A percentile compares a stretch with the other conserved stretches of the same genome.
phyloP scores from a whole-genome alignment of 2,113 vertebrate genomes.

The Pristiophorus japonicus region DNA sequence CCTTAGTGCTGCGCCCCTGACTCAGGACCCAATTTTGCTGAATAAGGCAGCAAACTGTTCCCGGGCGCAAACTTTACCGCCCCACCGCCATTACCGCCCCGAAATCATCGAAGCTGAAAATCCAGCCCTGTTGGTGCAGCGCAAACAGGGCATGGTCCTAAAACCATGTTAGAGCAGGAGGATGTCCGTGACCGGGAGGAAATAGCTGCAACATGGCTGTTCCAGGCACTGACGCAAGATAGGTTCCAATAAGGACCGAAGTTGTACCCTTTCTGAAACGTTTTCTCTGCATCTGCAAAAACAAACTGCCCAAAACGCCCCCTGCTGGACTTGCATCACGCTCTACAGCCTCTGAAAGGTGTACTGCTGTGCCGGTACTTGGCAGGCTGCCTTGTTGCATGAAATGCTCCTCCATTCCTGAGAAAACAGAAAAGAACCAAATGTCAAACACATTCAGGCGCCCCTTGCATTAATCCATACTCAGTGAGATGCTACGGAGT shows the following conservation, averaged over 20 bases:
- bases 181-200: neutral
- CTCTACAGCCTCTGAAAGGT: neutral
- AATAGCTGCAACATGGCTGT: neutral
- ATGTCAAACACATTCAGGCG: neutral
- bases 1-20: no score
- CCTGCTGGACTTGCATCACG: neutral
- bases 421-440: neutral
- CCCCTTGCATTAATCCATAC: neutral
- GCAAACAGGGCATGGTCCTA: neutral
- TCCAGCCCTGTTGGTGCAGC: neutral
- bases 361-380: neutral
- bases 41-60: no score
- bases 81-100: no score
- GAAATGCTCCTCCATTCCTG: neutral
- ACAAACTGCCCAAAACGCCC: neutral
- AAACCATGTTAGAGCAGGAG: neutral
- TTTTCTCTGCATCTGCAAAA: conserved; percentile 6
- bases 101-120: no score
- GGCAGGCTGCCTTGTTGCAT: neutral
- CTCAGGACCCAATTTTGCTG: no score
- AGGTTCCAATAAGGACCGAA: neutral
- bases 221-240: neutral
- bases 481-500: neutral
- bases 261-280: neutral
- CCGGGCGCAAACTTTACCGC: no score